A percentile compares a stretch with the other conserved stretches of the same genome.
Evolutionary conservation across 2,113 vertebrate species (phyloP).

Genomic region (Acanthisitta chloris): DNA sequence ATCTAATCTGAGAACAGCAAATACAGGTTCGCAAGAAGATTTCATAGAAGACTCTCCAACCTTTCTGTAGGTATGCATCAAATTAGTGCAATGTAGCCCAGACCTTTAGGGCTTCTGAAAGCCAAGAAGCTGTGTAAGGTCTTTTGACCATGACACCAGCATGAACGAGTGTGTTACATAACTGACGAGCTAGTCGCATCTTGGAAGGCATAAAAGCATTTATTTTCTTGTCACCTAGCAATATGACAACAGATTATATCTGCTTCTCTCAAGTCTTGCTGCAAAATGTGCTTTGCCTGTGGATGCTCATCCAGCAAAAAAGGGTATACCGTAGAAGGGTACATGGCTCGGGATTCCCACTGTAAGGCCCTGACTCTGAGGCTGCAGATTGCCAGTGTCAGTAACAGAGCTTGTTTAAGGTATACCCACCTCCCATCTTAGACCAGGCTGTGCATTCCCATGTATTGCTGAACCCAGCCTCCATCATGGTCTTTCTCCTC

Average conservation of each 20-base stretch:
- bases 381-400: neutral
- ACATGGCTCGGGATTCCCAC: neutral
- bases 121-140: neutral
- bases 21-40: neutral
- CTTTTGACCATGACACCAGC: neutral
- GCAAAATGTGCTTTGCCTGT: neutral
- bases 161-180: neutral
- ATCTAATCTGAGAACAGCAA: neutral
- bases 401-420: neutral
- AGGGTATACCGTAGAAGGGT: neutral
- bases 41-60: neutral
- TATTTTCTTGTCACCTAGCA: slow-evolving; percentile 29
- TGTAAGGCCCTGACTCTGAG: neutral
- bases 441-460: neutral
- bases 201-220: neutral
- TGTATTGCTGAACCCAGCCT: rapidly evolving
- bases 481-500: neutral
- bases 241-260: neutral
- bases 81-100: neutral
- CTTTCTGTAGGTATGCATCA: neutral
- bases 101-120: neutral
- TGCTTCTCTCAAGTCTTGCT: neutral
- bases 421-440: neutral
- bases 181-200: neutral
- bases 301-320: neutral